Conservation (phyloP, 1,140 invertebrate species). For the Temnothorax curvispinosus region DNA sequence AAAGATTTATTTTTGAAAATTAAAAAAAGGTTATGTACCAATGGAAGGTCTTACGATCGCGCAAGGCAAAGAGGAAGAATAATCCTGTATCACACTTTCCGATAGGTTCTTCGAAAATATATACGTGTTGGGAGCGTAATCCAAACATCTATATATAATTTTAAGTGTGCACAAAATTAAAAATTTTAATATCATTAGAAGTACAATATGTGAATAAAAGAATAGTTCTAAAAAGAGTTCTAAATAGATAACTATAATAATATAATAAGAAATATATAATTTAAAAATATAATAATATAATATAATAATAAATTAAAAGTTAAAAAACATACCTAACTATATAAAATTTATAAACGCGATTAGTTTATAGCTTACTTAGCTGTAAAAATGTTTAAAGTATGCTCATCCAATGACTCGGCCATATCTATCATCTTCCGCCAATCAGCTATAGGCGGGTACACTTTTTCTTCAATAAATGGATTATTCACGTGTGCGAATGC, state of each 20-base stretch:
- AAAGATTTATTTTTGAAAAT: not conserved
- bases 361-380: conserved; percentile 86
- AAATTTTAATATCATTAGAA: not conserved
- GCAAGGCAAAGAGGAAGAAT: conserved; percentile 90
- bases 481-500: conserved; percentile 93
- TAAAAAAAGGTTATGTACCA: conserved; percentile 85
- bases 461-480: conserved; percentile 89
- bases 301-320: not conserved
- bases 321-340: too few species aligned
- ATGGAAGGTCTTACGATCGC: conserved; percentile 97
- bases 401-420: conserved; percentile 91
- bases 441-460: conserved; percentile 94
- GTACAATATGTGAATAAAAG: not conserved
- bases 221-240: too few species aligned
- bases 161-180: not conserved
- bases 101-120: conserved; percentile 94
- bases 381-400: conserved; percentile 89
- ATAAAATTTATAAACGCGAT: not conserved
- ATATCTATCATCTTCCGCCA: conserved; percentile 94
- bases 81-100: conserved; percentile 91
- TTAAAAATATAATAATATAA: not conserved
- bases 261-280: too few species aligned
- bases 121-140: conserved; percentile 93
- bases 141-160: conserved; percentile 87
- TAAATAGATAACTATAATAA: not conserved